A percentile compares a stretch with the other conserved stretches of the same genome.
These are phyloP conservation scores for Callosobruchus maculatus DNA, from an alignment of 2,888 invertebrate genomes.

Conservation along the genomic window DNA sequence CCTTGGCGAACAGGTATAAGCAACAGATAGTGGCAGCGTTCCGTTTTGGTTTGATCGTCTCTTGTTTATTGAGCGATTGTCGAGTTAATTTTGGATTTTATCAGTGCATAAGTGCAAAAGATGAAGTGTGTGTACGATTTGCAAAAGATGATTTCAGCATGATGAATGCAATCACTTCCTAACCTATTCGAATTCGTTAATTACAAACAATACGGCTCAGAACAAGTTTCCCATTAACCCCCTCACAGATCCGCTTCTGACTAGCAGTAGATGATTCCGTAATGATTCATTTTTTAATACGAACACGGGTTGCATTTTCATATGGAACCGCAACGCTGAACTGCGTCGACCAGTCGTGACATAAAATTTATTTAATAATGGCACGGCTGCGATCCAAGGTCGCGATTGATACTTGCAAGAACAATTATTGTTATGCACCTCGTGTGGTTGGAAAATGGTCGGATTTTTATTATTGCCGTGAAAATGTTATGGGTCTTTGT, in stretches of 20 bases:
- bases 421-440: background rate
- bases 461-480: background rate
- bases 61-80: too few species aligned
- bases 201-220: too few species aligned
- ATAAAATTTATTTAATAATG: background rate
- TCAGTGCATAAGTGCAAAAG: too few species aligned
- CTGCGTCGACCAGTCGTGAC: background rate
- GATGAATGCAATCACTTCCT: too few species aligned
- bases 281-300: background rate
- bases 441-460: background rate
- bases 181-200: too few species aligned
- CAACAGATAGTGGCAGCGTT: too few species aligned
- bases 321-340: background rate
- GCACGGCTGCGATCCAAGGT: background rate
- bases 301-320: background rate
- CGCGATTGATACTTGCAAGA: background rate
- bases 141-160: too few species aligned
- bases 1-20: too few species aligned
- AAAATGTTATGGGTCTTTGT: background rate
- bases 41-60: too few species aligned
- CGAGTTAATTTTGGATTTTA: too few species aligned
- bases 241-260: background rate
- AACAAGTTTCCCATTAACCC: too few species aligned
- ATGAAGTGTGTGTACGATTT: too few species aligned
- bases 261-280: background rate